Evolutionary conservation across 2,888 invertebrate genomes (phyloP).

Genomic region (Leucophenga maculata): DNA sequence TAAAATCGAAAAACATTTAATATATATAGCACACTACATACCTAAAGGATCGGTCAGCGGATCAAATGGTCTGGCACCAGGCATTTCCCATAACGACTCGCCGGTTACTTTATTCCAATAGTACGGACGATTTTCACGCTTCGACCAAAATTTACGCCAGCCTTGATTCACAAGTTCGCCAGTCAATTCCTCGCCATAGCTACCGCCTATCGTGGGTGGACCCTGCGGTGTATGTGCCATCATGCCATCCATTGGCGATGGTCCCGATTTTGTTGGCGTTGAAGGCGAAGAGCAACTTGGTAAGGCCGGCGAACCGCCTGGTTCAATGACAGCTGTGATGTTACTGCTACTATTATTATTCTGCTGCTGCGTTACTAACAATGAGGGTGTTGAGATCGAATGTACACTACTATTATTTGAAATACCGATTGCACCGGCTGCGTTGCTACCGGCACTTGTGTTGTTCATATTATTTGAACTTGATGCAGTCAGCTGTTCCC

Average conservation of each 20-base stretch:
- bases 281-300: conserved; percentile 68
- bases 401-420: conserved; percentile 21
- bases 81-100: conserved; percentile 98
- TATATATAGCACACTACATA: conserved; percentile 15
- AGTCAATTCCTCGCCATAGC: conserved; percentile 71
- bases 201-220: conserved; percentile 62
- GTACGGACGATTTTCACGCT: conserved; percentile 93
- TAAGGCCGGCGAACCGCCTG: conserved; percentile 62
- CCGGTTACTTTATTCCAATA: conserved; percentile 97
- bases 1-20: neutral
- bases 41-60: conserved; percentile 91
- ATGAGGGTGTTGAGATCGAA: neutral
- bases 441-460: conserved; percentile 40
- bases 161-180: conserved; percentile 81
- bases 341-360: conserved; percentile 24
- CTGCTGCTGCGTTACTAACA: conserved; percentile 8
- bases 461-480: conserved; percentile 50
- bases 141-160: conserved; percentile 98
- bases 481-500: conserved; percentile 72
- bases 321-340: conserved; percentile 43
- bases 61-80: conserved; percentile 86
- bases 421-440: conserved; percentile 7
- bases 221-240: conserved; percentile 71
- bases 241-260: conserved; percentile 63
- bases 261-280: conserved; percentile 68